Conservation (phyloP, 2,113 vertebrate genomes). For the Sterrhoptilus dennistouni region DNA sequence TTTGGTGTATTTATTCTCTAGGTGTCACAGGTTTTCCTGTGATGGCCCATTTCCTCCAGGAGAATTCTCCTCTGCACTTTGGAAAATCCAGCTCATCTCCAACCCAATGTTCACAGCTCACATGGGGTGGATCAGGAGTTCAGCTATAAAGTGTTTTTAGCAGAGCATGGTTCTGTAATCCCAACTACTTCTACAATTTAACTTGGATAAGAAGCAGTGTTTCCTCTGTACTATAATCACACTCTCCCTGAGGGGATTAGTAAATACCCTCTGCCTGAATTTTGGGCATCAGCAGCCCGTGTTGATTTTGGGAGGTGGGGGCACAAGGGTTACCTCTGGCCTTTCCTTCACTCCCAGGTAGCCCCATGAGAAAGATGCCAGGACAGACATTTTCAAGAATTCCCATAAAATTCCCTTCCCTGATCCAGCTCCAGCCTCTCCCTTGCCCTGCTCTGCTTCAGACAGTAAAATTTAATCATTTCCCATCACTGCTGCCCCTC, state of each 20-base stretch:
- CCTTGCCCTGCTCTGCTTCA: background rate
- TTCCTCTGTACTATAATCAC: background rate
- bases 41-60: background rate
- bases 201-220: rapidly evolving
- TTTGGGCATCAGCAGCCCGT: rapidly evolving
- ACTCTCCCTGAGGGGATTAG: background rate
- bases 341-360: background rate
- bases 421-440: background rate
- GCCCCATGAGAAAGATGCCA: too few species aligned
- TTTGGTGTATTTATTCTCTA: background rate
- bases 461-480: background rate
- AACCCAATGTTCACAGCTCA: background rate
- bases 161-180: background rate
- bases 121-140: rapidly evolving
- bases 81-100: background rate
- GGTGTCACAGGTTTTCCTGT: background rate
- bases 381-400: background rate
- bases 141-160: background rate
- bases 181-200: background rate
- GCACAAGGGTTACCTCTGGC: background rate
- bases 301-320: background rate
- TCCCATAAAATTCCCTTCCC: background rate
- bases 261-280: background rate
- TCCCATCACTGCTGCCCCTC: background rate
- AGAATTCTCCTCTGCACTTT: background rate